Percentiles rank a stretch among this genome's conserved stretches.
Evolutionary conservation across 1,140 invertebrate species (phyloP).

Genomic region (Camponotus floridanus): DNA sequence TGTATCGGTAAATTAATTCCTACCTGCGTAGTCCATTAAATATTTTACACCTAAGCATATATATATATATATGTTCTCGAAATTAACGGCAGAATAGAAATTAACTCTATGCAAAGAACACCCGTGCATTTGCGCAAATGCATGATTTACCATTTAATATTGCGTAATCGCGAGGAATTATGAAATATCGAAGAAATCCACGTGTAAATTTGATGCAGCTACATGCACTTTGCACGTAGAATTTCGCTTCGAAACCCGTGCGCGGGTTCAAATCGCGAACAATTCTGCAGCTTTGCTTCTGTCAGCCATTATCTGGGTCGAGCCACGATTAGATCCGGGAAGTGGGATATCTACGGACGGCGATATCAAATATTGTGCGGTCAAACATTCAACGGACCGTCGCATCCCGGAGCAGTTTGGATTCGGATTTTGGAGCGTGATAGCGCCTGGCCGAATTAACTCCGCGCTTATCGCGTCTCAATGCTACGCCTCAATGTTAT

Average conservation of each 20-base stretch:
- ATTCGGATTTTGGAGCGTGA: slow-evolving; percentile 52
- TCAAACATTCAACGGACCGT: slow-evolving; percentile 62
- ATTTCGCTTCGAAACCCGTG: slow-evolving; percentile 25
- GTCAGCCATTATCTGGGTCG: slow-evolving; percentile 65
- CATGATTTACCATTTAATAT: neutral
- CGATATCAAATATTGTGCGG: slow-evolving; percentile 67
- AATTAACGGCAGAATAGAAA: neutral
- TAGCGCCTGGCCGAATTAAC: slow-evolving; percentile 54
- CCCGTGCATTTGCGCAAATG: too few relatives aligned
- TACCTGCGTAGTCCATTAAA: too few relatives aligned
- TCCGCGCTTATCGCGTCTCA: slow-evolving; percentile 41
- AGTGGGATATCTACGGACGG: slow-evolving; percentile 55
- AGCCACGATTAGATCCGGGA: slow-evolving; percentile 69
- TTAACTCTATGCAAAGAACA: neutral
- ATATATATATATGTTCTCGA: neutral
- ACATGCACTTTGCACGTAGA: slow-evolving; percentile 17
- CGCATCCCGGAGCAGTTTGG: slow-evolving; percentile 59
- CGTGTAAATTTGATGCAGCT: slow-evolving; percentile 28
- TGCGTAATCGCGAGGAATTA: slow-evolving; percentile 1
- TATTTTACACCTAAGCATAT: neutral
- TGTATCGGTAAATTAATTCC: neutral
- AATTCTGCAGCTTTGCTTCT: slow-evolving; percentile 54
- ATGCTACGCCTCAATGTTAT: slow-evolving; percentile 22
- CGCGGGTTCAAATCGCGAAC: slow-evolving; percentile 37
- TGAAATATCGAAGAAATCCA: slow-evolving; percentile 22